These are phyloP conservation scores for Eulithis prunata DNA, from an alignment of 2,888 invertebrate species.

Conservation along the genomic window DNA sequence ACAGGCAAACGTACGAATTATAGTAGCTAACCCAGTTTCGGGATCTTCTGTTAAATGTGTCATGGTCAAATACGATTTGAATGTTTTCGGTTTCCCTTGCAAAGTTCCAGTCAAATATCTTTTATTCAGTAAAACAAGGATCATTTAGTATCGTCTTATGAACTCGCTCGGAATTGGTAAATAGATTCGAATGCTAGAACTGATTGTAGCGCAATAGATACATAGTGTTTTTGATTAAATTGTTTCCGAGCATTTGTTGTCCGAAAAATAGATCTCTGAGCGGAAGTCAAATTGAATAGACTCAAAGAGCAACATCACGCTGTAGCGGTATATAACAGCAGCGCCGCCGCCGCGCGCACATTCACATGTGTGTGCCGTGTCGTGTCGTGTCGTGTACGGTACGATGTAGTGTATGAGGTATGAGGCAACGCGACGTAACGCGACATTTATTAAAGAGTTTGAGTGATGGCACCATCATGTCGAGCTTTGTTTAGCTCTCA, in stretches of 20 bases:
- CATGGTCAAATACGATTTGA: constrained; percentile 29
- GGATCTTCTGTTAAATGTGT: constrained; percentile 35
- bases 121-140: too few species aligned
- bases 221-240: background rate
- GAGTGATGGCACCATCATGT: constrained; percentile 42
- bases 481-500: constrained; percentile 10
- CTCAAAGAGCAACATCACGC: constrained; percentile 49
- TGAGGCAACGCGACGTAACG: constrained; percentile 35
- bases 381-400: constrained; percentile 33
- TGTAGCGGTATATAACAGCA: constrained; percentile 40
- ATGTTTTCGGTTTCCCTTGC: constrained; percentile 9
- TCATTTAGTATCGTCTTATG: too few species aligned
- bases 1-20: too few species aligned
- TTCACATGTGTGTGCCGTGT: constrained; percentile 50
- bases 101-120: too few species aligned
- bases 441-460: constrained; percentile 54
- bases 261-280: background rate
- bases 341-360: too few species aligned
- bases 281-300: background rate
- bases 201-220: too few species aligned
- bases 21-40: constrained; percentile 36
- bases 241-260: background rate
- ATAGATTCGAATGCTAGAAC: too few species aligned
- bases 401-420: too few species aligned
- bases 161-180: too few species aligned